These are phyloP conservation scores for Drosophila hydei DNA, from an alignment of 1,140 invertebrate species.

Conservation along the genomic window DNA sequence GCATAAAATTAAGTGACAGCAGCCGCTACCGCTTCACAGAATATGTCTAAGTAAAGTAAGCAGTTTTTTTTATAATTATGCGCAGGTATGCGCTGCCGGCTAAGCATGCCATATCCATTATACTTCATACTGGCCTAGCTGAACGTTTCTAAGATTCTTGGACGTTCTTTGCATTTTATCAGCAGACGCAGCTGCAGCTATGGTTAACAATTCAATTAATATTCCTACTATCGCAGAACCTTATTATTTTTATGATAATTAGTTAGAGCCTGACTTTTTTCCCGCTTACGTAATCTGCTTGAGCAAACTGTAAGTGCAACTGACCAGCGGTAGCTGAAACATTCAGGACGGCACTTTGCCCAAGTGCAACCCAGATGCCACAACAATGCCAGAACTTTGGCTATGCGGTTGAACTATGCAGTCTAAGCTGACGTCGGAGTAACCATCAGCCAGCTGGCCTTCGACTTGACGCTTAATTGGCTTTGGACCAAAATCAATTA, in stretches of 20 bases:
- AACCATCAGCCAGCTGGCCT: constrained; percentile 2
- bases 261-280: constrained; percentile 28
- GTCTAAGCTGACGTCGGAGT: constrained; percentile 12
- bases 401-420: constrained; percentile 5
- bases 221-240: constrained; percentile 7
- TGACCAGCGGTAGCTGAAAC: background rate
- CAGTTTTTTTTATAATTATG: constrained; percentile 73
- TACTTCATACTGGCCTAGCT: background rate
- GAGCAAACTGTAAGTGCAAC: constrained; percentile 1
- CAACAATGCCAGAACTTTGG: constrained; percentile 16
- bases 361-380: constrained; percentile 1
- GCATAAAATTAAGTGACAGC: constrained; percentile 67
- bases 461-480: constrained; percentile 57
- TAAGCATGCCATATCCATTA: constrained; percentile 12
- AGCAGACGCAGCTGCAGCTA: constrained; percentile 39
- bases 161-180: constrained; percentile 57
- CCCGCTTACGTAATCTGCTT: background rate
- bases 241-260: constrained; percentile 81
- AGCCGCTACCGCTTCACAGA: constrained; percentile 27
- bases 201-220: constrained; percentile 72
- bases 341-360: background rate
- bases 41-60: constrained; percentile 76
- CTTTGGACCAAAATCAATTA: constrained; percentile 69
- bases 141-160: constrained; percentile 11
- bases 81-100: constrained; percentile 42